Evolutionary conservation across 2,888 invertebrate species (phyloP).

Genomic region (Eupithecia tripunctaria): DNA sequence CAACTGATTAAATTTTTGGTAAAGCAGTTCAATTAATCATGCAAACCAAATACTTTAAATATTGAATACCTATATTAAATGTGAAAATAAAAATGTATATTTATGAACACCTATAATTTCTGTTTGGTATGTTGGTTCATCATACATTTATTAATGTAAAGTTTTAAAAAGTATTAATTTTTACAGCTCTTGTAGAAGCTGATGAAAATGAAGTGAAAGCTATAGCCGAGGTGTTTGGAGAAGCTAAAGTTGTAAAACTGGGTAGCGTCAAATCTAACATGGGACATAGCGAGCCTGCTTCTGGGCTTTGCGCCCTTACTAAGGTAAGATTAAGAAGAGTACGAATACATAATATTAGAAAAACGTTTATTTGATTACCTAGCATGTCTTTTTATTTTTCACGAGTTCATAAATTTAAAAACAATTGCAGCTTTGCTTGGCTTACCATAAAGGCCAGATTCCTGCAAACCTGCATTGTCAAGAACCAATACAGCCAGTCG

Average conservation of each 20-base stretch:
- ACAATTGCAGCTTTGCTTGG: conserved; percentile 53
- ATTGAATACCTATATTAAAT: background rate
- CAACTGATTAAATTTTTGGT: background rate
- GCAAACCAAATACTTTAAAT: background rate
- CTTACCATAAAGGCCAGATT: conserved; percentile 54
- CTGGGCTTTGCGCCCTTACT: conserved; percentile 78
- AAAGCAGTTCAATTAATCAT: background rate
- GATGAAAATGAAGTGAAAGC: conserved; percentile 87
- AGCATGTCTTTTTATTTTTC: background rate
- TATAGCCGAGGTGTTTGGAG: conserved; percentile 82
- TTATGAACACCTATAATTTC: too few species aligned
- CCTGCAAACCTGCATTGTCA: conserved; percentile 58
- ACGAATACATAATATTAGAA: background rate
- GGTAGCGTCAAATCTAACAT: conserved; percentile 71
- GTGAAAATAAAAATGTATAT: background rate
- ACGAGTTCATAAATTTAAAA: background rate
- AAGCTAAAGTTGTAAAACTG: conserved; percentile 81
- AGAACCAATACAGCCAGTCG: conserved; percentile 46
- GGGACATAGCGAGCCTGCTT: conserved; percentile 66
- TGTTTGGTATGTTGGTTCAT: background rate
- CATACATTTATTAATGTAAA: background rate
- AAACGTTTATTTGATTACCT: background rate
- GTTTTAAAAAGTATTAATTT: background rate
- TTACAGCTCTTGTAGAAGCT: conserved; percentile 79
- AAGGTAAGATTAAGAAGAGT: conserved; percentile 65